Evolutionary conservation across 2,888 invertebrate genomes (phyloP).

Genomic region (Graphium colonna): DNA sequence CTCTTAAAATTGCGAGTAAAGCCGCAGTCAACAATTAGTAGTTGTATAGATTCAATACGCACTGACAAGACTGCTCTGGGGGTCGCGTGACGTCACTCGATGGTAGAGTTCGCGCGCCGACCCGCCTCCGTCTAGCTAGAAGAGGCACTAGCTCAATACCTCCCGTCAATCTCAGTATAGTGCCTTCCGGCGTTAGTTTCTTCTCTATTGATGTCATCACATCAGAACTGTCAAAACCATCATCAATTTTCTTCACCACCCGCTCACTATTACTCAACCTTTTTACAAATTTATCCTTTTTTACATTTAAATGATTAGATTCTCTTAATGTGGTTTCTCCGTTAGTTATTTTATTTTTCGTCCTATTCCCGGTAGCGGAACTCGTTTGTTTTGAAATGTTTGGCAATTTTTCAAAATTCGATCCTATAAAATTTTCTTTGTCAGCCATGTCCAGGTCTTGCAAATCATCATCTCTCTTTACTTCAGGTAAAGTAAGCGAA

Average conservation of each 20-base stretch:
- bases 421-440: constrained; percentile 49
- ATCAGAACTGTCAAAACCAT: constrained; percentile 36
- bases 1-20: too few relatives aligned
- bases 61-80: constrained; percentile 67
- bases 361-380: constrained; percentile 32
- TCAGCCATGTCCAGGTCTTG: constrained; percentile 37
- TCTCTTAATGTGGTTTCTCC: constrained; percentile 4
- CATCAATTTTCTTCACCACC: constrained; percentile 44
- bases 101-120: constrained; percentile 68
- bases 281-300: constrained; percentile 56
- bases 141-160: constrained; percentile 89
- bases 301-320: constrained; percentile 22
- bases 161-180: constrained; percentile 74
- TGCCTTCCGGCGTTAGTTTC: constrained; percentile 61
- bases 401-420: constrained; percentile 54
- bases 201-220: constrained; percentile 37
- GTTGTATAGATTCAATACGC: constrained; percentile 38
- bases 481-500: constrained; percentile 73
- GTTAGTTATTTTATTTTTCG: constrained; percentile 26
- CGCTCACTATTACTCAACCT: constrained; percentile 57
- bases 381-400: constrained; percentile 43
- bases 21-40: too few relatives aligned
- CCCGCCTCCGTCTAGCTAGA: constrained; percentile 82
- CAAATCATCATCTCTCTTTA: constrained; percentile 70
- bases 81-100: constrained; percentile 72